These are phyloP conservation scores for Salvator merianae DNA, from an alignment of 2,113 vertebrate genomes.

Conservation along the genomic window DNA sequence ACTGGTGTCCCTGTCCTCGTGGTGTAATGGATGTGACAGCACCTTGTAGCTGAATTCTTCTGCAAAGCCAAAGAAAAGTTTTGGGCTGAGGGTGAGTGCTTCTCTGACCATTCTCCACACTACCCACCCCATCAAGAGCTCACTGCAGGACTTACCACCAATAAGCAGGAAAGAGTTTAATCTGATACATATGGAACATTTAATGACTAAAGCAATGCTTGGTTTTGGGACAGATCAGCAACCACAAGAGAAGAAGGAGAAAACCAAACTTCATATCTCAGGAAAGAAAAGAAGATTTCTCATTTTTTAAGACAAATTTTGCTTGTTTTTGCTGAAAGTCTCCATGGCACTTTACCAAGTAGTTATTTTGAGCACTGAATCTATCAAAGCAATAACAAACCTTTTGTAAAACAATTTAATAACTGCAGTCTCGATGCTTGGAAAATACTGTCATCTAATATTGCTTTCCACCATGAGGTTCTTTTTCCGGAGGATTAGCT, in stretches of 20 bases:
- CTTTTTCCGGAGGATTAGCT: too few species aligned
- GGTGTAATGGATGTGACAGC: slow-evolving; percentile 82
- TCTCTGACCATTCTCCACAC: neutral
- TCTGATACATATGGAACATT: neutral
- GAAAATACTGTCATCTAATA: neutral
- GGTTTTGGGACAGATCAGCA: too few species aligned
- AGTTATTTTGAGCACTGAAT: neutral
- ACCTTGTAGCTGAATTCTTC: slow-evolving; percentile 82
- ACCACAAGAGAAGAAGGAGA: too few species aligned
- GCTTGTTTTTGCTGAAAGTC: neutral
- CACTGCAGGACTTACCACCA: neutral
- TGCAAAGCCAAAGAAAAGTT: slow-evolving; percentile 59
- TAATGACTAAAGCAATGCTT: neutral
- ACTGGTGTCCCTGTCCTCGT: slow-evolving; percentile 80
- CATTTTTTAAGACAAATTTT: neutral
- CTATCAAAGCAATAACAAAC: neutral
- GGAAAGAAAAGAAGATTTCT: neutral
- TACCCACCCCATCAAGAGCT: neutral
- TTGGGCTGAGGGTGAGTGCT: neutral
- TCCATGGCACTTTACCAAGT: neutral
- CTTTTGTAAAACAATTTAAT: neutral
- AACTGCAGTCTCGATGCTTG: neutral
- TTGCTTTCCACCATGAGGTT: neutral
- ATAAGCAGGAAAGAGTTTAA: neutral
- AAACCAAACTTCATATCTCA: neutral